Percentiles rank a stretch among this genome's conserved stretches.
Evolutionary conservation across 2,888 invertebrate genomes (phyloP).

Genomic region (Seira ritae): DNA sequence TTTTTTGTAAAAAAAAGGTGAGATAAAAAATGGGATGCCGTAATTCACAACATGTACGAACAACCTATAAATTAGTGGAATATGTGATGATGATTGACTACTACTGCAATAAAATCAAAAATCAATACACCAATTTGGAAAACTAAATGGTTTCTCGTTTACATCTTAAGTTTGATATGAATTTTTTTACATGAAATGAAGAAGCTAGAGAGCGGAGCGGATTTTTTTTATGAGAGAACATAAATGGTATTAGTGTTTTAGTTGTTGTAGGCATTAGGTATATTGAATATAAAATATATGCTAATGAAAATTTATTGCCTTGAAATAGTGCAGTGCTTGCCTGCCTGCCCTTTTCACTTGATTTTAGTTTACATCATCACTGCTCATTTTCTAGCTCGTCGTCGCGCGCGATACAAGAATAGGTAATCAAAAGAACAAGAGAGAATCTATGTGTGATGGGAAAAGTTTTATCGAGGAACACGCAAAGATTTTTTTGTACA

Average conservation of each 20-base stretch:
- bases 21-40: neutral
- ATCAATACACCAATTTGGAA: neutral
- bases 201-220: too few species aligned
- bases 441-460: neutral
- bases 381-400: neutral
- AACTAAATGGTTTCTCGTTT: neutral
- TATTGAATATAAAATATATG: neutral
- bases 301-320: slow-evolving; percentile 59
- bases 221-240: too few species aligned
- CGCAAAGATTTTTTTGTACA: neutral
- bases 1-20: neutral
- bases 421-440: slow-evolving; percentile 9
- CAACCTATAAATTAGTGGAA: neutral
- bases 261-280: too few species aligned
- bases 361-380: neutral
- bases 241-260: too few species aligned
- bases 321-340: too few species aligned
- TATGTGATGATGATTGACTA: slow-evolving; percentile 6
- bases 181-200: neutral
- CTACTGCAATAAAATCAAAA: slow-evolving; percentile 6
- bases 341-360: slow-evolving; percentile 13
- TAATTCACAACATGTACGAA: neutral
- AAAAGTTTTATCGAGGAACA: neutral
- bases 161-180: neutral
- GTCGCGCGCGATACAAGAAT: neutral